These are phyloP conservation scores for Cochlearius cochlearius DNA, from an alignment of 2,113 vertebrate species.

Conservation along the genomic window DNA sequence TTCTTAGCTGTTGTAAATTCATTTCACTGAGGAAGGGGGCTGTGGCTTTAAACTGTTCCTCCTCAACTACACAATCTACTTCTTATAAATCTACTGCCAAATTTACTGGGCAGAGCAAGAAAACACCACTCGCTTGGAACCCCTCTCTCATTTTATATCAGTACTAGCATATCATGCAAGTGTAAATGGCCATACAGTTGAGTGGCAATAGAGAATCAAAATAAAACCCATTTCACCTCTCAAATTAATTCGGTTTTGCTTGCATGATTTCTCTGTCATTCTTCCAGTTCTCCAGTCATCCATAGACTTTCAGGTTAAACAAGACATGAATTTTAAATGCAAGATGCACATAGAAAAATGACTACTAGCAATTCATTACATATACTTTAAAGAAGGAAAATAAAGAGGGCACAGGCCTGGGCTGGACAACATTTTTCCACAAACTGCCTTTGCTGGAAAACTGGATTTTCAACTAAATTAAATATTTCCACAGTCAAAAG, in stretches of 20 bases:
- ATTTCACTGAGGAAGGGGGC: background rate
- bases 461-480: background rate
- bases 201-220: background rate
- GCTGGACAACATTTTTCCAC: background rate
- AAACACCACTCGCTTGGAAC: background rate
- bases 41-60: background rate
- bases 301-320: background rate
- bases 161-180: background rate
- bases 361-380: background rate
- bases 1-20: background rate
- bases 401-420: background rate
- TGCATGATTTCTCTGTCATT: background rate
- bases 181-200: background rate
- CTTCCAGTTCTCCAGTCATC: background rate
- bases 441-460: background rate
- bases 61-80: background rate
- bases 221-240: background rate
- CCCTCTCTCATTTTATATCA: background rate
- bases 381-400: background rate
- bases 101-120: background rate
- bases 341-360: background rate
- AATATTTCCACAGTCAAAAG: background rate
- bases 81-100: background rate
- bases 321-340: background rate
- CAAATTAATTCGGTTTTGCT: background rate